These are phyloP conservation scores for Podarcis cretensis DNA, from an alignment of 2,113 vertebrate species.

Conservation along the genomic window DNA sequence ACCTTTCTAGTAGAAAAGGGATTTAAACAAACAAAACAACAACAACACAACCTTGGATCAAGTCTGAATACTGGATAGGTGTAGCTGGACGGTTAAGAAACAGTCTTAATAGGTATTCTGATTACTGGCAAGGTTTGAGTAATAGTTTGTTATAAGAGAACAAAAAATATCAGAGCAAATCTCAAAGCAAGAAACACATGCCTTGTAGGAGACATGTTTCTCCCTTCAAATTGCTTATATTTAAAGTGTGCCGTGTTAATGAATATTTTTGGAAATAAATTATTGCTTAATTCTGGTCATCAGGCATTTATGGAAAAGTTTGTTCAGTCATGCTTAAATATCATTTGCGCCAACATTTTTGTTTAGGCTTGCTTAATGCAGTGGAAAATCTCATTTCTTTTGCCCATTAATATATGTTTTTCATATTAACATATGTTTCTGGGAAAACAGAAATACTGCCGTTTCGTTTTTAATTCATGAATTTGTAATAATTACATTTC, in stretches of 20 bases:
- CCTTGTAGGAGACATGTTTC: not conserved
- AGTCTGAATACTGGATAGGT: not conserved
- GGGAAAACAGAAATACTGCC: conserved; percentile 25
- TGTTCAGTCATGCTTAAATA: conserved; percentile 68
- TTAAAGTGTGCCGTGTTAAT: conserved; percentile 68
- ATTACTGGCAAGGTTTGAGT: not conserved
- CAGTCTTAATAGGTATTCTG: not conserved
- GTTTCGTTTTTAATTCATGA: conserved; percentile 53
- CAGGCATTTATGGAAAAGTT: conserved; percentile 69
- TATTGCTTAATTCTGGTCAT: conserved; percentile 66
- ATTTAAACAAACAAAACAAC: not conserved
- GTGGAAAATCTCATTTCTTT: conserved; percentile 48
- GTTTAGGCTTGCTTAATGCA: conserved; percentile 48
- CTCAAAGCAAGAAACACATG: not conserved
- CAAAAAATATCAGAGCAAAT: not conserved
- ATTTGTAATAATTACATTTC: conserved; percentile 64
- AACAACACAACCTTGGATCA: too few relatives aligned
- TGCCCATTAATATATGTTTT: conserved; percentile 35
- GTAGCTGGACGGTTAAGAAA: not conserved
- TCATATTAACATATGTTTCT: conserved; percentile 39
- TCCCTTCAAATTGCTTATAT: conserved; percentile 48
- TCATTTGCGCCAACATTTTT: conserved; percentile 60
- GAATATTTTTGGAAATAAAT: conserved; percentile 59
- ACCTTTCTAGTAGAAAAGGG: not conserved
- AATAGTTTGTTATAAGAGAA: not conserved